Conservation (phyloP, 1,140 invertebrate species). For the Aphis gossypii region DNA sequence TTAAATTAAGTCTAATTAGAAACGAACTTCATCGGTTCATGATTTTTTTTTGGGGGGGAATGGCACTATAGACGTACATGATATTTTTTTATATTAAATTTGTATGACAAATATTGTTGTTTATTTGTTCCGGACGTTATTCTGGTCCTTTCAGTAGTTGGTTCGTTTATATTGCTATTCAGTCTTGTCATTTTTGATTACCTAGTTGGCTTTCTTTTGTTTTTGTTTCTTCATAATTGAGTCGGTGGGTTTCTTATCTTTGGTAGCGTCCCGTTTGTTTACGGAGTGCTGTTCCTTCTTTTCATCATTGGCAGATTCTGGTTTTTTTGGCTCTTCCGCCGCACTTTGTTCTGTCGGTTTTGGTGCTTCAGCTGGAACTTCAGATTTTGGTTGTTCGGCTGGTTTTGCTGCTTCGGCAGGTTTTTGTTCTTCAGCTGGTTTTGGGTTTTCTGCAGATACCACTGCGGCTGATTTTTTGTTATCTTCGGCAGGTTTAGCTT, state of each 20-base stretch:
- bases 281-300: constrained; percentile 59
- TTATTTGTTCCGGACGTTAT: constrained; percentile 44
- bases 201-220: constrained; percentile 40
- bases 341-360: constrained; percentile 29
- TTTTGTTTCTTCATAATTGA: constrained; percentile 44
- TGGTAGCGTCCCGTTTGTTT: constrained; percentile 44
- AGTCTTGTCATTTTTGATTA: constrained; percentile 52
- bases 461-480: constrained; percentile 36
- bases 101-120: constrained; percentile 33
- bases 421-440: constrained; percentile 31
- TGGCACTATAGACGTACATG: constrained; percentile 40
- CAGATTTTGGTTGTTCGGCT: constrained; percentile 31
- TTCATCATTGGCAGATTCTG: constrained; percentile 36
- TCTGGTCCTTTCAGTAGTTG: constrained; percentile 39
- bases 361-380: neutral
- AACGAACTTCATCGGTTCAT: constrained; percentile 1
- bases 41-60: constrained; percentile 2
- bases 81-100: constrained; percentile 32
- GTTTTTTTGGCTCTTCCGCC: constrained; percentile 26
- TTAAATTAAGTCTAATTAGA: constrained; percentile 46
- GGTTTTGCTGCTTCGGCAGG: constrained; percentile 35
- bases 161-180: constrained; percentile 56
- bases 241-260: constrained; percentile 29
- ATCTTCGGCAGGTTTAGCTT: neutral
- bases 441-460: constrained; percentile 40